Evolutionary conservation across 2,797 vertebrate species (phyloP), one percentile per base, ranked within the genome.

Genomic region (Artibeus jamaicensis): DNA sequence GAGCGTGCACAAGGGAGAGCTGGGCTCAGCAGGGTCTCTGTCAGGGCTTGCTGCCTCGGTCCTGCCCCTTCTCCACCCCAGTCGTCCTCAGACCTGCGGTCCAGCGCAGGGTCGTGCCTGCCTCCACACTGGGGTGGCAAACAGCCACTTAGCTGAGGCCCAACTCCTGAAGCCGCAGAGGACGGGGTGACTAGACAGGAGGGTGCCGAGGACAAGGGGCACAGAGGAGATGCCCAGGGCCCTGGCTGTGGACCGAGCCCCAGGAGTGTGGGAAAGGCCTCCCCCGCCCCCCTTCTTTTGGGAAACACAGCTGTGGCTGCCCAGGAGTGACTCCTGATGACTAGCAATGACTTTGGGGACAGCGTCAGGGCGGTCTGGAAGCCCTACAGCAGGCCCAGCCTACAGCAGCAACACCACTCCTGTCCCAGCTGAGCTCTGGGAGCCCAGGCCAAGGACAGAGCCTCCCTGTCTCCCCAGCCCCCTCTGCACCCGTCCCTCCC

Each of bases 371-470:
- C 82, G 21, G n/a, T 62, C 85, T 42, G 21, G 76, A 68, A 18
- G n/a, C 53, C 37, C 82, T 42, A 37, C n/a, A 34, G 59, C 55
- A 79, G 37, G 83, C 57, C 39, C 55, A 48, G 83, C 70, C 78
- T 32, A 5, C 50, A 18, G 50, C 22, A 5, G 1, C 5, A 68
- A 83, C 44, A 18, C 0, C 48, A 5, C 0, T 67, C 59, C 89
- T 65, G 11, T 5, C 67, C 32, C 82, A 39, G 39, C 85, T 70
- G 78, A 76, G 85, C 22, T 90, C 70, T 0, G 9, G 85, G 71
- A 79, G 73, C 78, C 55, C 83, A 26, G 29, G 91, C 93, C 96
- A 96, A 90, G 67, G 91, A 53, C 77, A 48, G 65, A 91, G 87
- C 87, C 4, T n/a, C 62, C 62, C 59, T 14, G 12, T 15, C 10